Evolutionary conservation across 2,888 invertebrate genomes (phyloP), one percentile per base, ranked within the genome.

Genomic region (Silvanus unidentatus): DNA sequence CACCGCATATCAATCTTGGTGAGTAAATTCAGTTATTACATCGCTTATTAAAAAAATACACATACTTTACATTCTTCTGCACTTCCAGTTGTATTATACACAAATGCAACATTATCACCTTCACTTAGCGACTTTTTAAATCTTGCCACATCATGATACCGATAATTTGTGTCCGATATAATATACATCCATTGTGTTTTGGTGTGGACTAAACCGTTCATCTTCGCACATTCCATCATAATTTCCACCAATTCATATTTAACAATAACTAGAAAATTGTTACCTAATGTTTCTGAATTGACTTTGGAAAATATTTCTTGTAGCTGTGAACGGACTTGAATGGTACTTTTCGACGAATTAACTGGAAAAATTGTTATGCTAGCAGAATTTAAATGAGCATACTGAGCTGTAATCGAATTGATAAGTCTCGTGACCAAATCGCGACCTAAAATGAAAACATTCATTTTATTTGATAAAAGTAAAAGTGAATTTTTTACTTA

Each of bases 151-250:
- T 83, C 79, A 1, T 73, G 72, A 2, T 72, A 69, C 2, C 68
- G 68, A 0, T 58, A 62, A 44, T 75, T 70, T 0, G 78, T 79
- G 45, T 86, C 83, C 0, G 84, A 76, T 40, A 89, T 73, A 29
- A 89, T 74, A 63, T 86, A 90, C n/a, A 91, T 66, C 90, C 91
- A 91, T 63, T 90, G 88, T 50, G 82, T 86, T 55, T 74, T 76
- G 0, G 86, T 82, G 58, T 83, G 78, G 0, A 85, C 80, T 76
- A 91, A 77, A 29, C 75, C 72, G 40, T 84, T 68, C 0, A 77
- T 73, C 36, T 84, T 80, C 0, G 86, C 86, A 2, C 79, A 77
- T 60, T 85, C 83, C 61, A 86, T 79, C 52, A 88, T 75, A 1
- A 78, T 77, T 10, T 79, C 75, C 62, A 83, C 77, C 39, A 80